Evolutionary conservation across 2,797 vertebrate species (phyloP).

Genomic region (Hephaestus fuliginosus): DNA sequence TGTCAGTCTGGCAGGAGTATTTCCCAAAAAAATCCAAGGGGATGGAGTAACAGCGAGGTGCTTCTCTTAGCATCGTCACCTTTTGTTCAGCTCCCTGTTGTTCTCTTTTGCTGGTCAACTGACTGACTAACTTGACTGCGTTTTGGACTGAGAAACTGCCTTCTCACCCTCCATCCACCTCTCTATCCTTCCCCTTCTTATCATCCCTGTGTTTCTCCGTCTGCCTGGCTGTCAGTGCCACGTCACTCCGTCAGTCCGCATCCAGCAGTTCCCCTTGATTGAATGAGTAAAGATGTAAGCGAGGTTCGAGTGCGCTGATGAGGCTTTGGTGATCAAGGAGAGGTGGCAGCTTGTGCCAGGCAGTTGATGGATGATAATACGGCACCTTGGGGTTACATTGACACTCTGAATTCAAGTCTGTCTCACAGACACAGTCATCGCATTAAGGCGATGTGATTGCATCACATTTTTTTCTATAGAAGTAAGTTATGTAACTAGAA

Average conservation of each 20-base stretch:
- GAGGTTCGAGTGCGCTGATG: constrained; percentile 37
- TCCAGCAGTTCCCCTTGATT: constrained; percentile 23
- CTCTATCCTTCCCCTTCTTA: neutral
- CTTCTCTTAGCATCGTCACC: constrained; percentile 9
- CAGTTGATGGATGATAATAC: constrained; percentile 37
- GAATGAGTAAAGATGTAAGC: constrained; percentile 33
- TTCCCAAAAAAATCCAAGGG: neutral
- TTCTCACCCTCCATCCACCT: neutral
- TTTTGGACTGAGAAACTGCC: neutral
- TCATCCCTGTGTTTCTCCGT: constrained; percentile 3
- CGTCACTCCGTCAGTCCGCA: constrained; percentile 16
- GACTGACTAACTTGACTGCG: neutral
- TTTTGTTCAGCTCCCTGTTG: constrained; percentile 4
- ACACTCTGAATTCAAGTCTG: constrained; percentile 13
- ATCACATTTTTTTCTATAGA: neutral
- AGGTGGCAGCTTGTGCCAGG: constrained; percentile 33
- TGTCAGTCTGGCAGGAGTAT: constrained; percentile 14
- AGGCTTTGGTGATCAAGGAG: constrained; percentile 40
- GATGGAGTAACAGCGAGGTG: neutral
- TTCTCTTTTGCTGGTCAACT: constrained; percentile 1
- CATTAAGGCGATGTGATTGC: neutral
- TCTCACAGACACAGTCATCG: constrained; percentile 18
- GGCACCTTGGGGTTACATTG: constrained; percentile 29
- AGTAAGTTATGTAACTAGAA: constrained; percentile 6
- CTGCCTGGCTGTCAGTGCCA: constrained; percentile 7